Evolutionary conservation across 2,797 vertebrate species (phyloP).

Genomic region (Aratinga solstitialis): DNA sequence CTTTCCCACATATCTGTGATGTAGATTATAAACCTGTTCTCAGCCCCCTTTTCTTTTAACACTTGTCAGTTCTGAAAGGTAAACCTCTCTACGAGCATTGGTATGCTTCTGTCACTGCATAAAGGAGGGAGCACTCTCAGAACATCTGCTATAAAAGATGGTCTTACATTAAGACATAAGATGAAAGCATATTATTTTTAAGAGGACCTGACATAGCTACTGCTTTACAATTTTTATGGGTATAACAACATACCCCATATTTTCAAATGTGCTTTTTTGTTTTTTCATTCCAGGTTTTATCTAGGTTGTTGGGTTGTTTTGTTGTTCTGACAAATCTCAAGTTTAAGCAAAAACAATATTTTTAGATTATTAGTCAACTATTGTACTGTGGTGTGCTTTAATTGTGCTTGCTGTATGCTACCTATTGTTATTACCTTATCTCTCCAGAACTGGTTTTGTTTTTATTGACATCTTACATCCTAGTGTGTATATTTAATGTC

Average conservation of each 20-base stretch:
- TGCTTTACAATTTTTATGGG: constrained; percentile 34
- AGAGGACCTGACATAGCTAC: constrained; percentile 60
- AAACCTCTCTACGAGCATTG: constrained; percentile 57
- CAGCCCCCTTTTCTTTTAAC: constrained; percentile 50
- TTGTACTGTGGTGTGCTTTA: not conserved
- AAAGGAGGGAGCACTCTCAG: constrained; percentile 39
- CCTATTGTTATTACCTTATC: not conserved
- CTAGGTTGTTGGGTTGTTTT: not conserved
- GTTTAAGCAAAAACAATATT: not conserved
- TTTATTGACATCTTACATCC: constrained; percentile 38
- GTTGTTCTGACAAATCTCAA: not conserved
- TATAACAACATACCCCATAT: not conserved
- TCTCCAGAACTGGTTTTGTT: constrained; percentile 31
- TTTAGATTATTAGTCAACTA: not conserved
- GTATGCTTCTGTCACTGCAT: constrained; percentile 57
- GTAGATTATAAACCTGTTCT: constrained; percentile 55
- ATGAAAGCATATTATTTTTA: constrained; percentile 62
- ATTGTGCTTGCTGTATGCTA: not conserved
- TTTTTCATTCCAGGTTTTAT: not conserved
- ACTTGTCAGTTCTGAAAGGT: constrained; percentile 69
- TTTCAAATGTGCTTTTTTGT: not conserved
- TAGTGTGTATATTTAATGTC: constrained; percentile 56
- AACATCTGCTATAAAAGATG: constrained; percentile 58
- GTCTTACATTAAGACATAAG: constrained; percentile 44
- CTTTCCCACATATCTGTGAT: constrained; percentile 45